Evolutionary conservation across 2,797 vertebrate genomes (phyloP).

Genomic region (Galagoides demidoff): DNA sequence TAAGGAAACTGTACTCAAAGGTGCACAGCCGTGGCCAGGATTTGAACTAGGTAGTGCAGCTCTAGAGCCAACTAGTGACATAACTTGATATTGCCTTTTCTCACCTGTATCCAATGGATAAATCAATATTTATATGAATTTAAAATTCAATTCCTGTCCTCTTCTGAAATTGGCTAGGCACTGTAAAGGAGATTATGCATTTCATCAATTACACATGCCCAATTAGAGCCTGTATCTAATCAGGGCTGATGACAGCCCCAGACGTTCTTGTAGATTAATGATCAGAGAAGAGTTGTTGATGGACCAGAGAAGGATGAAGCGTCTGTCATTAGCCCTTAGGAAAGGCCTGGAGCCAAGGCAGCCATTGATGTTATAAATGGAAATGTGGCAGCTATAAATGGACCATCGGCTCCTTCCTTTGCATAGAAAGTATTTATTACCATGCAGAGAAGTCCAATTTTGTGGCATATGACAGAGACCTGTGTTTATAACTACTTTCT

Average conservation of each 20-base stretch:
- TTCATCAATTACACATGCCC: conserved; percentile 49
- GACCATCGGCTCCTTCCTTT: conserved; percentile 9
- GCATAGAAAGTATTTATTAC: neutral
- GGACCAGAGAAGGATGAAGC: conserved; percentile 70
- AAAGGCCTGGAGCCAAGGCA: conserved; percentile 75
- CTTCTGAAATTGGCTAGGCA: conserved; percentile 31
- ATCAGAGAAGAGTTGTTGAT: conserved; percentile 66
- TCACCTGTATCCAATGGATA: neutral
- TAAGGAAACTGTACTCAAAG: neutral
- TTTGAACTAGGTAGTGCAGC: neutral
- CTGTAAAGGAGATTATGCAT: conserved; percentile 42
- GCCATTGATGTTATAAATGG: conserved; percentile 59
- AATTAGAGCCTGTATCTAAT: conserved; percentile 70
- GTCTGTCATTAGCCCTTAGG: conserved; percentile 62
- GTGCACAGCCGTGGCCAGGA: neutral
- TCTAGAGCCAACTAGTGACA: neutral
- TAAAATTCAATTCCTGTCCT: conserved; percentile 58
- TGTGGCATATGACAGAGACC: neutral
- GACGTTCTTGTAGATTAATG: conserved; percentile 63
- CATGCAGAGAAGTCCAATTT: neutral
- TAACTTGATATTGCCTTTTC: neutral
- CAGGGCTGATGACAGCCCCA: conserved; percentile 69
- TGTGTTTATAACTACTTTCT: neutral
- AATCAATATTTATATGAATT: conserved; percentile 25
- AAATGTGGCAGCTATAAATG: conserved; percentile 57